A percentile compares a stretch with the other conserved stretches of the same genome.
Evolutionary conservation across 2,888 invertebrate species (phyloP).

Genomic region (Anthoptus insignis): DNA sequence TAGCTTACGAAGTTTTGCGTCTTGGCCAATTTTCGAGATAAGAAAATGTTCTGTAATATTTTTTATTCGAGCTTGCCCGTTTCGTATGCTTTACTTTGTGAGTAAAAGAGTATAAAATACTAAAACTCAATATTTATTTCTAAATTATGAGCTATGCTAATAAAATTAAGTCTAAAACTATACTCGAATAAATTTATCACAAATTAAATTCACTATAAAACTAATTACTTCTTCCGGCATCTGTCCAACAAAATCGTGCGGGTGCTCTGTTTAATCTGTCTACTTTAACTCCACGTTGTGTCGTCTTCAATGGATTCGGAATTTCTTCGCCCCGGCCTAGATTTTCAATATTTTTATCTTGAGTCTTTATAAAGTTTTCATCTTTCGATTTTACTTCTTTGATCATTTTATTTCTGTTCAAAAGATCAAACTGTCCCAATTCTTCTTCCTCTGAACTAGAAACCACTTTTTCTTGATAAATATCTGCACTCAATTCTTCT

Average conservation of each 20-base stretch:
- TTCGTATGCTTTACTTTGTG: neutral
- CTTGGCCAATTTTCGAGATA: constrained; percentile 4
- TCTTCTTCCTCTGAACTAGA: constrained; percentile 63
- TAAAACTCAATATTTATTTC: neutral
- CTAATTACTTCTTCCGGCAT: constrained; percentile 57
- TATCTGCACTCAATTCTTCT: constrained; percentile 68
- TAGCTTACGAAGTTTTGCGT: neutral
- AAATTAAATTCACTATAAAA: constrained; percentile 27
- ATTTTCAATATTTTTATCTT: constrained; percentile 45
- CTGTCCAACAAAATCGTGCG: constrained; percentile 77
- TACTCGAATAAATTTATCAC: neutral
- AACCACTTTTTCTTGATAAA: constrained; percentile 58
- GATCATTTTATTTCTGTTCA: constrained; percentile 49
- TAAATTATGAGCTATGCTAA: neutral
- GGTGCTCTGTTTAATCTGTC: constrained; percentile 67
- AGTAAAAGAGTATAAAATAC: neutral
- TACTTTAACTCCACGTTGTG: constrained; percentile 55
- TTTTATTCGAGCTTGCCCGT: neutral
- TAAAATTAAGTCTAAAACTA: constrained; percentile 1
- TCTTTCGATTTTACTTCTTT: constrained; percentile 39
- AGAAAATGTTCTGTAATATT: neutral
- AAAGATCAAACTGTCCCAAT: constrained; percentile 54
- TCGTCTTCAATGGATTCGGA: constrained; percentile 43
- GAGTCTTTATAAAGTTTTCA: constrained; percentile 22
- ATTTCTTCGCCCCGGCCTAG: constrained; percentile 61